A percentile compares a stretch with the other conserved stretches of the same genome.
phyloP scores from a whole-genome alignment of 2,888 invertebrate genomes.

The Iphiclides podalirius region DNA sequence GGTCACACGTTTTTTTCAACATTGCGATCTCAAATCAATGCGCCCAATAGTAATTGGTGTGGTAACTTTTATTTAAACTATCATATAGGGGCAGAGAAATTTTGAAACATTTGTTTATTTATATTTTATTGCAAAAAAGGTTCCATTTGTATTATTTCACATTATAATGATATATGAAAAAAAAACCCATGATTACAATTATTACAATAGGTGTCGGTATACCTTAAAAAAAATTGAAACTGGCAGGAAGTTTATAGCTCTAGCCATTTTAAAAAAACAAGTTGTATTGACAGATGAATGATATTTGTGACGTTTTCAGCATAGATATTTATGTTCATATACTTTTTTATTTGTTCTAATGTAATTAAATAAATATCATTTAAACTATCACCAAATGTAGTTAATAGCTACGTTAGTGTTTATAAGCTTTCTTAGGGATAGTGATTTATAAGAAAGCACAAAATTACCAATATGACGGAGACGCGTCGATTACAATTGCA shows the following conservation, averaged over 20 bases:
- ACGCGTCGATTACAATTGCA: conserved; percentile 73
- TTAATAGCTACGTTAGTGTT: conserved; percentile 36
- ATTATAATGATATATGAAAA: too few species aligned
- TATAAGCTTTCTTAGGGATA: conserved; percentile 30
- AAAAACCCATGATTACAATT: too few species aligned
- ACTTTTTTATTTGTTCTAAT: conserved; percentile 61
- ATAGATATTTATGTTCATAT: conserved; percentile 47
- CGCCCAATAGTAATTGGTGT: too few species aligned
- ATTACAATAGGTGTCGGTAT: too few species aligned
- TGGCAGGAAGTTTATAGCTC: not conserved
- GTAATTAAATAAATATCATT: conserved; percentile 53
- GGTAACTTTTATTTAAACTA: too few species aligned
- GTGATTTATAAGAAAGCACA: conserved; percentile 26
- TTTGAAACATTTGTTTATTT: too few species aligned
- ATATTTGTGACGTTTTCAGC: conserved; percentile 43
- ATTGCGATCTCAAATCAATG: too few species aligned
- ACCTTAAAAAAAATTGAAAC: too few species aligned
- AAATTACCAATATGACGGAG: conserved; percentile 68
- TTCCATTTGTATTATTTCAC: too few species aligned
- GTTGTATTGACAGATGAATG: conserved; percentile 27
- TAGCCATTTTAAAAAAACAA: conserved; percentile 1
- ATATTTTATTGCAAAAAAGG: too few species aligned
- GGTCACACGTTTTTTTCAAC: too few species aligned
- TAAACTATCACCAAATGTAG: conserved; percentile 64
- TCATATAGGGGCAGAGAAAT: too few species aligned